Evolutionary conservation across 30 jellyfish, hydroid and myxozoan genomes (phyloP), one percentile per base, ranked within the genome.

Genomic region (Mastigias papua): DNA sequence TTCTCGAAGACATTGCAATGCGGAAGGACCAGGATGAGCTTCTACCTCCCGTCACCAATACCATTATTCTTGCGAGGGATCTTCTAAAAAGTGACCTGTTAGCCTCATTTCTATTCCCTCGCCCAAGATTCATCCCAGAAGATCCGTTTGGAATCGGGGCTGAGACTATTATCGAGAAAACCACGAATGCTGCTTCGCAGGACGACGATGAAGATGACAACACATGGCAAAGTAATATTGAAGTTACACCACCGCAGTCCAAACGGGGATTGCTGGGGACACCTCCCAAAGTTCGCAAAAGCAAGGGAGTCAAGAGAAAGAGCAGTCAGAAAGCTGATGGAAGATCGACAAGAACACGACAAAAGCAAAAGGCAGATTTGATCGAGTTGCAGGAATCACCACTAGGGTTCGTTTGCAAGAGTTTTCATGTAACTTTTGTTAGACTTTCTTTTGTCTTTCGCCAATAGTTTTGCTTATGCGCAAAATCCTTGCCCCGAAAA

Each of bases 81-180:
- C 76, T 83, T 20, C n/a, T 83, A 19, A 58, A 69, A 19, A 83
- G 92, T 70, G 86, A 71, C 46, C 69, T 83, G 9, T 61, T 83
- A 25, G 86, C 92, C 81, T 83, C 92, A 48, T 83, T 83, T 28
- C 80, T 83, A 82, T 48, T 42, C 60, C 92, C 92, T 0, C 42
- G 68, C 30, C 85, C 69, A 48, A 48, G 33, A 50, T 49, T 54
- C 57, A 83, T 83, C 27, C 92, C 92, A 7, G 92, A 83, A 60
- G 92, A 83, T 54, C 92, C 92, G 54, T 83, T 83, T 57, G 92
- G 92, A 4, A 83, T 83, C 32, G 92, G 92, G n/a, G 92, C 92
- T 29, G 92, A 83, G 0, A 83, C 92, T 20, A 65, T 62, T 28
- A 34, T 69, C 17, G 65, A 32, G 19, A 33, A 62, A 35, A 35